phyloP scores from a whole-genome alignment of 1,140 invertebrate species.

The Physella acuta region DNA sequence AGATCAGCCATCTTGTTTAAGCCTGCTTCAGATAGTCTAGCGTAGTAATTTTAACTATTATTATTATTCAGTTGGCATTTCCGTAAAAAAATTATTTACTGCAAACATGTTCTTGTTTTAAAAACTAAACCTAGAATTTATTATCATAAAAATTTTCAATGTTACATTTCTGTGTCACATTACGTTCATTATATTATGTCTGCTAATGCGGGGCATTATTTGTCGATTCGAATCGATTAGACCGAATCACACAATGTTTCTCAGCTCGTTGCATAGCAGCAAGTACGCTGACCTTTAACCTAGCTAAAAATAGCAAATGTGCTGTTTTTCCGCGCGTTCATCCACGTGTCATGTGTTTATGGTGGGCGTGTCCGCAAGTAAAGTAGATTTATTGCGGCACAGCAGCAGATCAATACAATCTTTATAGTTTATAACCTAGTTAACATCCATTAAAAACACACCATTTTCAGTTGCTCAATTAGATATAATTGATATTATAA shows the following conservation, averaged over 20 bases:
- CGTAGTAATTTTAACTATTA: conserved; percentile 1
- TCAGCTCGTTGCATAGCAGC: conserved; percentile 21
- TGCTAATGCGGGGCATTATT: background rate
- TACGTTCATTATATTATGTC: too few relatives aligned
- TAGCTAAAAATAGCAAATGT: background rate
- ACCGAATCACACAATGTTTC: background rate
- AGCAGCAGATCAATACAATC: too few relatives aligned
- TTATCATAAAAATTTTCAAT: too few relatives aligned
- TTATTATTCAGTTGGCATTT: background rate
- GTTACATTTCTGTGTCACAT: too few relatives aligned
- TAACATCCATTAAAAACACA: too few relatives aligned
- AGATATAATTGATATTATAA: too few relatives aligned
- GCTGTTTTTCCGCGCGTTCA: background rate
- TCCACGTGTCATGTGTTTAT: background rate
- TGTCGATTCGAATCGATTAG: background rate
- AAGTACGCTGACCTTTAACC: conserved; percentile 21
- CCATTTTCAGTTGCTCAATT: too few relatives aligned
- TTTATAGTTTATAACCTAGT: too few relatives aligned
- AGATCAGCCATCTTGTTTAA: conserved; percentile 59
- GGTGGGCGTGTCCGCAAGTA: background rate
- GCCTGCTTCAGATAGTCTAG: background rate
- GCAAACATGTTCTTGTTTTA: background rate
- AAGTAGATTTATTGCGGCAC: background rate
- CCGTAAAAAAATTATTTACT: background rate
- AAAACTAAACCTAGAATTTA: background rate